Percentiles rank a stretch among this genome's conserved stretches.
phyloP scores from a whole-genome alignment of 2,113 vertebrate species.

The Cnemophilus loriae region DNA sequence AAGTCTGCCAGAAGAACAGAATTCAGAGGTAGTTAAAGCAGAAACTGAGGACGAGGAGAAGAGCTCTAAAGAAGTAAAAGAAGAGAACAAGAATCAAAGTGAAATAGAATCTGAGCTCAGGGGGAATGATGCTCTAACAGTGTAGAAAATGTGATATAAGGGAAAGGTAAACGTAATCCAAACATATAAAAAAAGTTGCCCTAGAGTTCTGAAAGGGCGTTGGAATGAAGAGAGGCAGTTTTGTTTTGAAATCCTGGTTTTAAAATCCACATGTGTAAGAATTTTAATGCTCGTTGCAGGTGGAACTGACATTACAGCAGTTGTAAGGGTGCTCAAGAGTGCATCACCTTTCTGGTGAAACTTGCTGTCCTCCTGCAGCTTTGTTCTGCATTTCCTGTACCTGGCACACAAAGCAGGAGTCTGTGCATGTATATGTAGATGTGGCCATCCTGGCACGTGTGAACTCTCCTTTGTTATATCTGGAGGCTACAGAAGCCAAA shows the following conservation, averaged over 20 bases:
- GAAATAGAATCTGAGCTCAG: constrained; percentile 1
- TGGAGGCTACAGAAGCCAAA: neutral
- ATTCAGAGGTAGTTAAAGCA: neutral
- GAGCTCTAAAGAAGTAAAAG: neutral
- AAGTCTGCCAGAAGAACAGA: neutral
- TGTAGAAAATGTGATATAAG: neutral
- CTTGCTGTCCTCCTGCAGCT: neutral
- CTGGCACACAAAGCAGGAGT: neutral
- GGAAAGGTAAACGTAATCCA: neutral
- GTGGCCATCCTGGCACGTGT: neutral
- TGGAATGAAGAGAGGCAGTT: neutral
- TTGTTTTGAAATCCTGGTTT: constrained; percentile 16
- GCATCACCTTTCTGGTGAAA: neutral
- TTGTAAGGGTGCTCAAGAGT: neutral
- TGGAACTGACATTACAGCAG: neutral
- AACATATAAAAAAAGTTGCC: neutral
- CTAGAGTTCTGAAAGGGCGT: neutral
- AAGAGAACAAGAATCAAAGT: constrained; percentile 17
- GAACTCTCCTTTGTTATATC: neutral
- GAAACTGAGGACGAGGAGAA: neutral
- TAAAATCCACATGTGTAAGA: neutral
- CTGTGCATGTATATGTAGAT: neutral
- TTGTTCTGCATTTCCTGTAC: neutral
- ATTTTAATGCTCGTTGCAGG: neutral
- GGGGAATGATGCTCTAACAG: neutral